phyloP scores from a whole-genome alignment of 2,888 invertebrate genomes.

The Sclerodermus sp. region DNA sequence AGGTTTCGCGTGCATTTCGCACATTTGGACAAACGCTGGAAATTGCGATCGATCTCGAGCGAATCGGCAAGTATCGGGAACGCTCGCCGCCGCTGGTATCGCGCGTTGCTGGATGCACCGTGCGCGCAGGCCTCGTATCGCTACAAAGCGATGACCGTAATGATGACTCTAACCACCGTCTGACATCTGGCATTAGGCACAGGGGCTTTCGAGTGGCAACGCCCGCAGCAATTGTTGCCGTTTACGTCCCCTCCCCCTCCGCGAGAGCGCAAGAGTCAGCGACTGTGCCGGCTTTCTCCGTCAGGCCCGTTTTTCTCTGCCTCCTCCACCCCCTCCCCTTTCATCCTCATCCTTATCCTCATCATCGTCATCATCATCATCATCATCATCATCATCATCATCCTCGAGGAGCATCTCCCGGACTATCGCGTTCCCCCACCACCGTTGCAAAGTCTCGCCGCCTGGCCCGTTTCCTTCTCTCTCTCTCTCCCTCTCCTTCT shows the following conservation, averaged over 20 bases:
- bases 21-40: too few relatives aligned
- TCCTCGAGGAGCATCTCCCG: too few relatives aligned
- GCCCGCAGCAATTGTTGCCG: slow-evolving; percentile 52
- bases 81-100: too few relatives aligned
- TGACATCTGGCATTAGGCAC: slow-evolving; percentile 51
- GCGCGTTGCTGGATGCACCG: too few relatives aligned
- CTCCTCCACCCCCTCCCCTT: slow-evolving; percentile 6
- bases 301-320: slow-evolving; percentile 13
- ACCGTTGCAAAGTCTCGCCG: too few relatives aligned
- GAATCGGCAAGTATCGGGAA: too few relatives aligned
- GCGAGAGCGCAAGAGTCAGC: too few relatives aligned
- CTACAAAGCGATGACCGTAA: slow-evolving; percentile 48
- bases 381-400: slow-evolving; percentile 7
- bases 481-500: slow-evolving; percentile 1
- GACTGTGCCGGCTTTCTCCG: slow-evolving; percentile 27
- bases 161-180: slow-evolving; percentile 49
- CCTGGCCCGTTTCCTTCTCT: too few relatives aligned
- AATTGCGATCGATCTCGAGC: too few relatives aligned
- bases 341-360: slow-evolving; percentile 13
- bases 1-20: too few relatives aligned
- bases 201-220: slow-evolving; percentile 46
- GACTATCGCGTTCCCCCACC: too few relatives aligned
- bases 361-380: too few relatives aligned
- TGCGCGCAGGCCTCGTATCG: slow-evolving; percentile 16
- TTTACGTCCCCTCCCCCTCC: slow-evolving; percentile 34